These are phyloP conservation scores for Leptodirus hochenwartii DNA, from an alignment of 2,888 invertebrate species.

Conservation along the genomic window DNA sequence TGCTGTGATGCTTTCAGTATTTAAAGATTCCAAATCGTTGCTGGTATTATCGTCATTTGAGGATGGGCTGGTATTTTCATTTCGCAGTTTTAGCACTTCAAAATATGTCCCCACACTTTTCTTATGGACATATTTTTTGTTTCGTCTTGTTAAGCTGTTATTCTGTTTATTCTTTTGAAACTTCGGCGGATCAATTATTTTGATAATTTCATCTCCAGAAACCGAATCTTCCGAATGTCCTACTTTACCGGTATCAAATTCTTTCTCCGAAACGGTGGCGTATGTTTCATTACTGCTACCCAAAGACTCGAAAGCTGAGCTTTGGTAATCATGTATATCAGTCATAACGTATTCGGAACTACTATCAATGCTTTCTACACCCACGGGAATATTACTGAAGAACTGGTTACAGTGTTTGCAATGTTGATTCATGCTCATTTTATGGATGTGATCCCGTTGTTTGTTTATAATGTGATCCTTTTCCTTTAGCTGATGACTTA, in stretches of 20 bases:
- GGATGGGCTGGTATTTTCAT: conserved; percentile 23
- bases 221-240: conserved; percentile 12
- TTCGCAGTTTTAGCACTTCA: conserved; percentile 25
- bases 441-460: conserved; percentile 49
- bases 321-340: conserved; percentile 23
- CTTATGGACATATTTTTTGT: conserved; percentile 20
- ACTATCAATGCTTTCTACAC: conserved; percentile 24
- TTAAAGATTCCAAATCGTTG: conserved; percentile 26
- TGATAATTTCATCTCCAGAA: conserved; percentile 11
- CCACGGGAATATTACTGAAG: conserved; percentile 18
- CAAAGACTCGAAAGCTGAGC: conserved; percentile 25
- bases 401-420: conserved; percentile 27
- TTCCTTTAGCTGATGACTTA: conserved; percentile 45
- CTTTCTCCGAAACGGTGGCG: conserved; percentile 22
- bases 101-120: conserved; percentile 26
- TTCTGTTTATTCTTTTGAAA: conserved; percentile 21
- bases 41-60: conserved; percentile 38
- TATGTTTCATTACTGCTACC: conserved; percentile 27
- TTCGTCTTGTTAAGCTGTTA: conserved; percentile 18
- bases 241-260: conserved; percentile 15
- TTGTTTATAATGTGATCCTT: conserved; percentile 53
- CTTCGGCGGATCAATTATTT: conserved; percentile 15
- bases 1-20: conserved; percentile 32
- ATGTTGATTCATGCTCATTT: conserved; percentile 34
- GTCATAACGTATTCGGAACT: conserved; percentile 25